phyloP scores from a whole-genome alignment of 1,140 invertebrate species.

The Saccostrea cuccullata region DNA sequence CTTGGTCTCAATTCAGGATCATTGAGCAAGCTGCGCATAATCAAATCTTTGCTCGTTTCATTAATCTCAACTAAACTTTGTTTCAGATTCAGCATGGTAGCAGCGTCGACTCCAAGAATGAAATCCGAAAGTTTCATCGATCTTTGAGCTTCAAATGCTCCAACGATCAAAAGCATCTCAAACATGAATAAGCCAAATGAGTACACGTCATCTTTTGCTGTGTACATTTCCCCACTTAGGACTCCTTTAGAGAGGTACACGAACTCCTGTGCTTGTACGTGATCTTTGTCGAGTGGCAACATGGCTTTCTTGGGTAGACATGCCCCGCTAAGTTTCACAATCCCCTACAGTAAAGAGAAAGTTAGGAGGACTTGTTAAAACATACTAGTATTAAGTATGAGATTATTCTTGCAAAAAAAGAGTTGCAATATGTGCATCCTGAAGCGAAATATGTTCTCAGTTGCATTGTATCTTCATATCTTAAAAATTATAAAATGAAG shows the following conservation, averaged over 20 bases:
- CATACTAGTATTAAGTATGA: no score
- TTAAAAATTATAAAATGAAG: no score
- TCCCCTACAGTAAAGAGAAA: conserved; percentile 10
- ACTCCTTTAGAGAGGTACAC: conserved; percentile 66
- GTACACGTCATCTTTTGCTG: conserved; percentile 63
- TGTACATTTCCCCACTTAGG: conserved; percentile 60
- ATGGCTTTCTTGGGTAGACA: conserved; percentile 58
- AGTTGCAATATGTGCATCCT: no score
- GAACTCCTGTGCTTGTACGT: conserved; percentile 48
- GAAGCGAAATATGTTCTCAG: no score
- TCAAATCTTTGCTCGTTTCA: background rate
- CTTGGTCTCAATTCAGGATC: background rate
- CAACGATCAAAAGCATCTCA: conserved; percentile 55
- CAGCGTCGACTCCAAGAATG: background rate
- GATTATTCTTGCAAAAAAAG: no score
- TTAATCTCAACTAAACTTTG: background rate
- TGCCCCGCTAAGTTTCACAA: conserved; percentile 57
- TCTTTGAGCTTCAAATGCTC: background rate
- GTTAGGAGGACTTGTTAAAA: background rate
- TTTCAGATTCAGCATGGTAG: background rate
- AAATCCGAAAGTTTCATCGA: background rate
- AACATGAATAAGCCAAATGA: conserved; percentile 63
- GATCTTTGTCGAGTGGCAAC: conserved; percentile 50
- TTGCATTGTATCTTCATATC: no score
- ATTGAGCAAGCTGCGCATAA: background rate